A percentile compares a stretch with the other conserved stretches of the same genome.
Conservation (phyloP, 2,797 vertebrate species). For the Scolopax bukidnonensis region DNA sequence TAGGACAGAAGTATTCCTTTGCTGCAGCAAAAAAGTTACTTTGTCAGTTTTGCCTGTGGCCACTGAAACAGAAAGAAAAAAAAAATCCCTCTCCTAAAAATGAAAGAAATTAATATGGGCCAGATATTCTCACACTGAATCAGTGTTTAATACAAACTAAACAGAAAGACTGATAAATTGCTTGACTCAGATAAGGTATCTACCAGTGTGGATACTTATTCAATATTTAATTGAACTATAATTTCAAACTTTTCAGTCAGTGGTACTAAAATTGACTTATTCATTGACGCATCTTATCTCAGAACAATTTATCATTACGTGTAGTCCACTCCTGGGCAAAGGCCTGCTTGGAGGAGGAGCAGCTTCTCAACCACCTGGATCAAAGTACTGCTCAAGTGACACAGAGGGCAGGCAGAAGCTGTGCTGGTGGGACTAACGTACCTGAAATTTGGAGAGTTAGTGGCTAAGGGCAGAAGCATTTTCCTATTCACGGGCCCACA, state of each 20-base stretch:
- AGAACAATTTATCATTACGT: background rate
- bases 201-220: background rate
- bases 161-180: background rate
- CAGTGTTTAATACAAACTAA: background rate
- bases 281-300: background rate
- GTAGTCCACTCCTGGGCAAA: background rate
- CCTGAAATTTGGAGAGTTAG: background rate
- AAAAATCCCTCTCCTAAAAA: background rate
- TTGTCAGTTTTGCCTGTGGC: background rate
- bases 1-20: background rate
- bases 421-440: background rate
- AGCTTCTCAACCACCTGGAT: background rate
- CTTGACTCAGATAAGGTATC: background rate
- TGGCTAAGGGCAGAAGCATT: background rate
- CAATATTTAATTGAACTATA: background rate
- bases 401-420: background rate
- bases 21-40: background rate
- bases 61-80: background rate
- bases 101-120: background rate
- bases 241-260: background rate
- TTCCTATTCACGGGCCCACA: background rate
- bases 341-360: background rate
- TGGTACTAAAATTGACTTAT: background rate
- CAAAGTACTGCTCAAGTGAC: background rate
- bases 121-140: background rate